Evolutionary conservation across 2,113 vertebrate species (phyloP).

Genomic region (Centropus unirufus): DNA sequence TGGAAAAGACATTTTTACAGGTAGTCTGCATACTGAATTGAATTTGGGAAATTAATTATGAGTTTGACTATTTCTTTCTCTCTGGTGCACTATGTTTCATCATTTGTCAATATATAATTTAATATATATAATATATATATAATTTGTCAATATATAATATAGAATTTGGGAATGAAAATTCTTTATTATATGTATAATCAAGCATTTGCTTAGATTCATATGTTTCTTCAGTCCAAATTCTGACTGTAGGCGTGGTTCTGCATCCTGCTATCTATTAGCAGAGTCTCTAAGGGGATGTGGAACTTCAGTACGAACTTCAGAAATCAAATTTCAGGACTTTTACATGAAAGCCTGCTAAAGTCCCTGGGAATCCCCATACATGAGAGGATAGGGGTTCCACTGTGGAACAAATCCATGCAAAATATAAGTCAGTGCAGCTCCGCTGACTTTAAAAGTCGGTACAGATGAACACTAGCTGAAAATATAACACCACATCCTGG

Average conservation of each 20-base stretch:
- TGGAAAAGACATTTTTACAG: slow-evolving; percentile 7
- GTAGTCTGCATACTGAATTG: not conserved
- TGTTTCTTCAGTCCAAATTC: not conserved
- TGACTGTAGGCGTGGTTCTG: not conserved
- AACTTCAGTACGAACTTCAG: not conserved
- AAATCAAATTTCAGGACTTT: not conserved
- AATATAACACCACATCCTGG: not conserved
- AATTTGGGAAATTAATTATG: slow-evolving; percentile 27
- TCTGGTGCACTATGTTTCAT: not conserved
- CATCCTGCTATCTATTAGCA: not conserved
- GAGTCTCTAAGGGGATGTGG: not conserved
- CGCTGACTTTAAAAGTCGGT: not conserved
- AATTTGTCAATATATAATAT: no score
- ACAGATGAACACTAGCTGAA: not conserved
- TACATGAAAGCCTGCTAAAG: not conserved
- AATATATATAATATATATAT: no score
- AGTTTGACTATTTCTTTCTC: not conserved
- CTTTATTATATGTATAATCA: not conserved
- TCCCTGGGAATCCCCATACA: not conserved
- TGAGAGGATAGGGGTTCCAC: not conserved
- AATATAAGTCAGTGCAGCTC: not conserved
- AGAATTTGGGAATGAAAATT: not conserved
- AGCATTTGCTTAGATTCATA: not conserved
- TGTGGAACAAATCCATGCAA: not conserved
- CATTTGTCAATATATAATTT: not conserved